phyloP scores from a whole-genome alignment of 2,888 invertebrate genomes.

The Melolontha melolontha region DNA sequence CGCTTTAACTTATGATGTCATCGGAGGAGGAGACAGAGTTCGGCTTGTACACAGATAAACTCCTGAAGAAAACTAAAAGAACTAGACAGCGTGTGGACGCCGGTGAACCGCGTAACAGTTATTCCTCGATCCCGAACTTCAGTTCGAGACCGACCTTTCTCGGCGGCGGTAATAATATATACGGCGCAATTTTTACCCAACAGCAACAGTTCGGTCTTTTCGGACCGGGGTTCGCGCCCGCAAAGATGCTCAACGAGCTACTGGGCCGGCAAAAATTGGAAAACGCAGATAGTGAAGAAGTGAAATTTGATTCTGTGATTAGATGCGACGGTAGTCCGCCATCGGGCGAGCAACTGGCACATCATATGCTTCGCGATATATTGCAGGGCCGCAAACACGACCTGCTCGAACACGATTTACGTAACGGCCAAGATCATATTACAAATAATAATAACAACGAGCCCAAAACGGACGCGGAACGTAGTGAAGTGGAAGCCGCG shows the following conservation, averaged over 20 bases:
- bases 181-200: constrained; percentile 87
- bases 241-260: constrained; percentile 92
- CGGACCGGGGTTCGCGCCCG: constrained; percentile 86
- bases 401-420: constrained; percentile 77
- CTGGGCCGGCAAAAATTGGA: constrained; percentile 78
- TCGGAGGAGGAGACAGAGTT: constrained; percentile 95
- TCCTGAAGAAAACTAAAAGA: constrained; percentile 93
- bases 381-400: constrained; percentile 90
- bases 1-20: constrained; percentile 93
- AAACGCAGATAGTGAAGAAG: constrained; percentile 64
- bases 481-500: constrained; percentile 52
- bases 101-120: constrained; percentile 94
- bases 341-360: constrained; percentile 72
- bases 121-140: constrained; percentile 83
- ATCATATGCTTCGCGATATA: constrained; percentile 91
- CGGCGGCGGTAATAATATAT: constrained; percentile 77
- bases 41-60: constrained; percentile 93
- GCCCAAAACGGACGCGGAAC: constrained; percentile 60
- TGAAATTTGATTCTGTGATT: constrained; percentile 64
- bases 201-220: constrained; percentile 86
- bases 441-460: constrained; percentile 70
- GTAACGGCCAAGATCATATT: constrained; percentile 66
- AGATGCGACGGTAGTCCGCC: constrained; percentile 71
- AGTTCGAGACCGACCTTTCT: constrained; percentile 85
- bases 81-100: constrained; percentile 97